phyloP scores from a whole-genome alignment of 2,888 invertebrate species.

The Stratiomys singularior region DNA sequence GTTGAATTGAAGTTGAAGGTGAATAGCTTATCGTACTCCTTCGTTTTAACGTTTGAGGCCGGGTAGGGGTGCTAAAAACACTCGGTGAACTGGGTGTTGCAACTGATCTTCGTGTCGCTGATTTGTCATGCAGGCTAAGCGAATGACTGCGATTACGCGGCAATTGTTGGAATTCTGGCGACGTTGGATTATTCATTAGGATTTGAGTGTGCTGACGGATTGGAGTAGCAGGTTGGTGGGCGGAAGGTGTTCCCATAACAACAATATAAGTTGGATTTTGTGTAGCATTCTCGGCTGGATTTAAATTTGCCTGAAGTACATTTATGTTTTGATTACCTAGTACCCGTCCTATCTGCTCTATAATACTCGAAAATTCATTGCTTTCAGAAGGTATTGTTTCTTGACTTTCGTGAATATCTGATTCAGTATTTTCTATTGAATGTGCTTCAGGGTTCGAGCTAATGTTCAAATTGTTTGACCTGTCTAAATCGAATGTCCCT shows the following conservation, averaged over 20 bases:
- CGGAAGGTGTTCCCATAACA: constrained; percentile 55
- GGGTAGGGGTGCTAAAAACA: constrained; percentile 20
- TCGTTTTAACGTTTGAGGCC: constrained; percentile 2
- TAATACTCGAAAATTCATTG: constrained; percentile 55
- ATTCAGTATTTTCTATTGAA: background rate
- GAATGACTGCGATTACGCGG: constrained; percentile 56
- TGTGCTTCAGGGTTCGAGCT: no score
- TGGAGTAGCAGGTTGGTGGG: background rate
- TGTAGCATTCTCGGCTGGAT: background rate
- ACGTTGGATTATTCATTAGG: background rate
- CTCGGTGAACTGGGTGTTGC: background rate
- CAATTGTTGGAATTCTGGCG: constrained; percentile 21
- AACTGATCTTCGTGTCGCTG: background rate
- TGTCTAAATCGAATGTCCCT: constrained; percentile 58
- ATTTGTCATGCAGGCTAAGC: constrained; percentile 56
- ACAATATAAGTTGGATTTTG: constrained; percentile 58
- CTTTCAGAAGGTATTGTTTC: constrained; percentile 43
- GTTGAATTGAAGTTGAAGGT: background rate
- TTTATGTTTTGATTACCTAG: constrained; percentile 53
- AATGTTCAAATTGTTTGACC: constrained; percentile 7
- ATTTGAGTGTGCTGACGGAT: constrained; percentile 20
- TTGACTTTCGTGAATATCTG: background rate
- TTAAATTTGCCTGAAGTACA: constrained; percentile 52
- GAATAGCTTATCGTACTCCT: constrained; percentile 34
- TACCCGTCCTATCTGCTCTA: constrained; percentile 57